A percentile compares a stretch with the other conserved stretches of the same genome.
Evolutionary conservation across 1,140 invertebrate species (phyloP).

Genomic region (Venturia canescens): DNA sequence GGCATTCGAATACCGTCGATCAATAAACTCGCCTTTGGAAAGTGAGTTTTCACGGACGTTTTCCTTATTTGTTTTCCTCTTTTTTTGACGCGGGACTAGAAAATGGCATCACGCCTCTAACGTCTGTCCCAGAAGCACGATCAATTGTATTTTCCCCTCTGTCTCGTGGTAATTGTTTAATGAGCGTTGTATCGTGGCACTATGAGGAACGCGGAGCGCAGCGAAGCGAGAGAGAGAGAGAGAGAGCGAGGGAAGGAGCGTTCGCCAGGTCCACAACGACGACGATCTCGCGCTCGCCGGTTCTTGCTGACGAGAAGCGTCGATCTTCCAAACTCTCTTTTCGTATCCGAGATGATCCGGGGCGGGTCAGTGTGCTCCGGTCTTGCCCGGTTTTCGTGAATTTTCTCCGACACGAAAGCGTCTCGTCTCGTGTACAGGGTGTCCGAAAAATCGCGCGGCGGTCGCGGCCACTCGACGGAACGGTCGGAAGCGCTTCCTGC

Average conservation of each 20-base stretch:
- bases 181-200: slow-evolving; percentile 3
- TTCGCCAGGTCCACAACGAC: not conserved
- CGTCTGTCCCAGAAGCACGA: not conserved
- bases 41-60: no score
- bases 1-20: no score
- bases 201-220: no score
- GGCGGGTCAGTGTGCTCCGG: not conserved
- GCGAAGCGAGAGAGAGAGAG: not conserved
- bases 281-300: not conserved
- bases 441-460: no score
- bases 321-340: not conserved
- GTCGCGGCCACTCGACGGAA: no score
- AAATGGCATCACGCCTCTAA: not conserved
- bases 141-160: not conserved
- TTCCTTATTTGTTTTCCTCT: no score
- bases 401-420: not conserved
- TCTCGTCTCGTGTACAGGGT: no score
- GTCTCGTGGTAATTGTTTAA: slow-evolving; percentile 8
- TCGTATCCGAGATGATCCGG: not conserved
- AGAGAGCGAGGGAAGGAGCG: not conserved
- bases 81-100: not conserved
- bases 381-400: not conserved
- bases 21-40: no score
- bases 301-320: not conserved
- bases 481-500: no score